These are phyloP conservation scores for Pteropus alecto DNA, from an alignment of 2,113 vertebrate genomes.

Conservation along the genomic window DNA sequence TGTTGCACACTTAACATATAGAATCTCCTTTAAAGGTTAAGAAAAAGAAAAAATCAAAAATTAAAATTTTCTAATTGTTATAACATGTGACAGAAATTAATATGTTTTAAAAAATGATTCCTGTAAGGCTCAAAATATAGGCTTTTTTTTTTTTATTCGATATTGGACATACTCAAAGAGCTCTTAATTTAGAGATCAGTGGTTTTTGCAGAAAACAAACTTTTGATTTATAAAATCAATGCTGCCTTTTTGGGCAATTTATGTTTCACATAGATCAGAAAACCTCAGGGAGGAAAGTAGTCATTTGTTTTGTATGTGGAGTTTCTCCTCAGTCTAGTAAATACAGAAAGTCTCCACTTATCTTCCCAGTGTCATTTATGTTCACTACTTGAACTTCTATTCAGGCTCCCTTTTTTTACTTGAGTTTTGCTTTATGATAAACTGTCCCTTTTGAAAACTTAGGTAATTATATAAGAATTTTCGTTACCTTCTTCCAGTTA, in stretches of 20 bases:
- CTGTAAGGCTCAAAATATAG: not conserved
- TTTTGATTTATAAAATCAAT: not conserved
- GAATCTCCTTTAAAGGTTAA: not conserved
- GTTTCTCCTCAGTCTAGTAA: not conserved
- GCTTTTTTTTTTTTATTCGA: not conserved
- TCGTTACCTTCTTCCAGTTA: not conserved
- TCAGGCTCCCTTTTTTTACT: not conserved
- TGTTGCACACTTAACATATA: not conserved
- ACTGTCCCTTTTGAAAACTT: not conserved
- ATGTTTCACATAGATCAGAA: not conserved
- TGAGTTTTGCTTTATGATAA: conserved; percentile 26
- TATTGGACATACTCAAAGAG: not conserved
- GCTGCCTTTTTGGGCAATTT: not conserved
- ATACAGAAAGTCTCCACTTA: not conserved
- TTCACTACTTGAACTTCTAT: not conserved
- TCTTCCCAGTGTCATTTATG: not conserved
- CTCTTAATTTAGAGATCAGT: not conserved
- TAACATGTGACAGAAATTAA: not conserved
- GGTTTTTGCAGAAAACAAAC: not conserved
- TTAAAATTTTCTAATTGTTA: not conserved
- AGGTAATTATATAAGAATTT: not conserved
- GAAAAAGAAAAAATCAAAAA: not conserved
- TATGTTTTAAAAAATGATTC: not conserved
- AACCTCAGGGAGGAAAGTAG: not conserved
- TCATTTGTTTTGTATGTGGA: not conserved